Conservation (phyloP, 2,113 vertebrate genomes). For the Otolemur garnettii region DNA sequence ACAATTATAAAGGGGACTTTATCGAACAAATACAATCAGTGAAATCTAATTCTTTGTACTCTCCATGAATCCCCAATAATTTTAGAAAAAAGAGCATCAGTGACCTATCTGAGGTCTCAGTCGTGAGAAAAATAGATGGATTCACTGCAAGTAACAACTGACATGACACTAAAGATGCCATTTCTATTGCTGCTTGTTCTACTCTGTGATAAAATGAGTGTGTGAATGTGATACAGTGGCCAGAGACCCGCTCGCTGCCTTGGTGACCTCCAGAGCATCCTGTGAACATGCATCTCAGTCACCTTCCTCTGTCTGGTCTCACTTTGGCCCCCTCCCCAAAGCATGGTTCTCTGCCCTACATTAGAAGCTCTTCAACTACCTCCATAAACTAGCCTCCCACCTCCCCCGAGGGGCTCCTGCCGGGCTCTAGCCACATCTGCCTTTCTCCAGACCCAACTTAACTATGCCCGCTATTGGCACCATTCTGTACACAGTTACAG, state of each 20-base stretch:
- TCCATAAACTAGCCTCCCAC: not conserved
- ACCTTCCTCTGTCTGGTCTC: too few relatives aligned
- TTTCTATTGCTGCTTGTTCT: not conserved
- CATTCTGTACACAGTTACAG: not conserved
- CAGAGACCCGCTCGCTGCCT: not conserved
- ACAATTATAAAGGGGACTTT: too few relatives aligned
- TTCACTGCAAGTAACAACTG: not conserved
- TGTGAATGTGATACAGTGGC: not conserved
- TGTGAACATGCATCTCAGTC: not conserved
- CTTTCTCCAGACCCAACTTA: not conserved
- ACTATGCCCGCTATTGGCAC: not conserved
- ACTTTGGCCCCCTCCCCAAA: not conserved
- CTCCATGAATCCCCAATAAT: too few relatives aligned
- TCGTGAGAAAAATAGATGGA: not conserved
- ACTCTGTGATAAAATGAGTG: not conserved
- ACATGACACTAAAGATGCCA: not conserved
- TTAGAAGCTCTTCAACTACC: not conserved
- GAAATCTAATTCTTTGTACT: too few relatives aligned
- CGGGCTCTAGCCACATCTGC: not conserved
- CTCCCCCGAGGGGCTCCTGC: too few relatives aligned
- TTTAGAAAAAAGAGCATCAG: not conserved
- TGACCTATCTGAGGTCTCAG: not conserved
- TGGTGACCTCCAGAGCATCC: not conserved
- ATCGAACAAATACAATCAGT: too few relatives aligned
- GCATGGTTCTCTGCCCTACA: not conserved